Evolutionary conservation across 1,140 invertebrate genomes (phyloP), one percentile per base, ranked within the genome.

Genomic region (Neoseiulus cucumeris): DNA sequence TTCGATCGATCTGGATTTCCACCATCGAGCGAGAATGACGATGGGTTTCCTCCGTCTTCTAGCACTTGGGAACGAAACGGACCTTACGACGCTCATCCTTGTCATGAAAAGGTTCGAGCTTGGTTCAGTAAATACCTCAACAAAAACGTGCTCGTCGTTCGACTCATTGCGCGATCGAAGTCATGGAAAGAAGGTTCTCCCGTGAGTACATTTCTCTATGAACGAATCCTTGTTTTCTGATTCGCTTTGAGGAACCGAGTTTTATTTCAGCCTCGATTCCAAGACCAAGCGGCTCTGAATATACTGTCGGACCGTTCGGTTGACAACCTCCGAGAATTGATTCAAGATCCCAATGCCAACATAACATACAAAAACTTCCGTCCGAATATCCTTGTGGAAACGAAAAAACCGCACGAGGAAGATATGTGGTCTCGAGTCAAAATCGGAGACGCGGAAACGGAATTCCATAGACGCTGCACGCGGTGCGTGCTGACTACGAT

Each of bases 401-500:
- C 64, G n/a, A 66, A 59, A 41, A 69, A 71, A 42, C 66, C 71
- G 33, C 71, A 67, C 67, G 69, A 69, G 22, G 72, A 74, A 68
- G 73, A 74, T 66, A 39, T 67, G 25, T 74, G 71, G 72, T 42
- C 44, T 20, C 69, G 68, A 30, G 42, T 74, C n/a, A 65, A 68
- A 18, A 70, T 74, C 33, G 72, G 72, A 12, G 55, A 70, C 30
- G 64, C 65, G 45, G 67, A 68, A 17, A 69, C 70, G 45, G 68
- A 69, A 39, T 44, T 65, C 7, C 44, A 70, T 7, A 73, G 70
- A 47, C 71, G 71, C 29, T 74, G 73, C 59, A 42, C 44, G 42
- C 73, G 74, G 64, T 77, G 75, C 69, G 68, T 72, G 12, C 47
- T 75, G 17, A 72, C 73, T 1, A 76, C 74, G 12, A 72, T 76